These are phyloP conservation scores for Scrobipalpa atriplicella DNA, from an alignment of 2,888 invertebrate genomes.

Conservation along the genomic window DNA sequence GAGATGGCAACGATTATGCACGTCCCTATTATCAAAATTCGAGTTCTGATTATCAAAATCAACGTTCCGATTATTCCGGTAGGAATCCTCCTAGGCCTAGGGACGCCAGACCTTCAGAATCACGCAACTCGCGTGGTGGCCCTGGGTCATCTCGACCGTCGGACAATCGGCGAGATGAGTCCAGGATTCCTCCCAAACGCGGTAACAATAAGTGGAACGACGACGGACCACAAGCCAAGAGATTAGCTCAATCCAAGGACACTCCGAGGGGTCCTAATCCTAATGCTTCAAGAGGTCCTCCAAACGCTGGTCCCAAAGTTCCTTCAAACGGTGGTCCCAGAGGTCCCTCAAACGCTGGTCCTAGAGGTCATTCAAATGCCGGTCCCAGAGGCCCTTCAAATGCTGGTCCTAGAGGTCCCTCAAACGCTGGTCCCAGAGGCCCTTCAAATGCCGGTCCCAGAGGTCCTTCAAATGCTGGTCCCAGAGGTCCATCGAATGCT, in stretches of 20 bases:
- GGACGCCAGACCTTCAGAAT: neutral
- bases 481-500: neutral
- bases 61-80: neutral
- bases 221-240: conserved; percentile 13
- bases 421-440: too few species aligned
- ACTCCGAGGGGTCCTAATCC: too few species aligned
- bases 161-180: conserved; percentile 1
- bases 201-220: neutral
- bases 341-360: too few species aligned
- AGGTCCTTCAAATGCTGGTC: neutral
- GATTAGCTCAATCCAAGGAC: neutral
- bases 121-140: neutral
- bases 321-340: too few species aligned
- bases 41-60: neutral
- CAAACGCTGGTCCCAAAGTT: too few species aligned
- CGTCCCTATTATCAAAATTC: neutral
- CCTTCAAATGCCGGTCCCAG: neutral
- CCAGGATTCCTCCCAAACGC: neutral
- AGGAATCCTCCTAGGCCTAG: neutral
- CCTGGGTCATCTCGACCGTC: conserved; percentile 6
- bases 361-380: too few species aligned
- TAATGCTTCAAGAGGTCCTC: too few species aligned
- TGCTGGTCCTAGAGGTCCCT: neutral
- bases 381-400: neutral
- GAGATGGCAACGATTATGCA: neutral